Evolutionary conservation across 2,797 vertebrate species (phyloP).

Genomic region (Echiichthys vipera): DNA sequence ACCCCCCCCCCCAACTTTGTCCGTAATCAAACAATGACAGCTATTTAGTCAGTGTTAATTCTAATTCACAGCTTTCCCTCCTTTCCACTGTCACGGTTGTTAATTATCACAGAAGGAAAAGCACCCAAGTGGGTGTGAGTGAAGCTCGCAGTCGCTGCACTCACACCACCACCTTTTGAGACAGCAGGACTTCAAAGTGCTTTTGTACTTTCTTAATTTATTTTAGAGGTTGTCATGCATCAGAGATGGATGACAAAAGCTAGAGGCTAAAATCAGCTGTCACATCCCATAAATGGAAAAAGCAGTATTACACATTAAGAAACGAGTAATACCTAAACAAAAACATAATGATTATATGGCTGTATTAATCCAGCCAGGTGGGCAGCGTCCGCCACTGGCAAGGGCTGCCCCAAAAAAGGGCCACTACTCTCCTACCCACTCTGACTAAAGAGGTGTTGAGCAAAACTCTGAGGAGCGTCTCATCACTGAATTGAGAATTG

Average conservation of each 20-base stretch:
- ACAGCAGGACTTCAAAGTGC: constrained; percentile 63
- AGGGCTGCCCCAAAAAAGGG: too few species aligned
- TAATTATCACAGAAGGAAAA: constrained; percentile 87
- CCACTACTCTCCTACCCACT: neutral
- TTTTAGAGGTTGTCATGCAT: constrained; percentile 35
- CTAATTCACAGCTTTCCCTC: constrained; percentile 91
- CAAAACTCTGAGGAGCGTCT: too few species aligned
- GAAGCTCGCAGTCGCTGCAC: constrained; percentile 69
- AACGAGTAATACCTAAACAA: constrained; percentile 19
- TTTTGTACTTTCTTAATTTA: constrained; percentile 55
- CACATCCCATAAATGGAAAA: constrained; percentile 29
- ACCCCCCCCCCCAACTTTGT: constrained; percentile 72
- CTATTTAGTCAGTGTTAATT: constrained; percentile 91
- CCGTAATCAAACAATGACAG: constrained; percentile 91
- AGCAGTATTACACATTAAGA: constrained; percentile 1
- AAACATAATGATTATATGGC: neutral
- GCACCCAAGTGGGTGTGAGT: constrained; percentile 81
- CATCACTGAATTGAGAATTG: too few species aligned
- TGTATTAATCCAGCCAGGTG: neutral
- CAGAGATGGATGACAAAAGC: constrained; percentile 35
- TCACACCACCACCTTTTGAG: constrained; percentile 59
- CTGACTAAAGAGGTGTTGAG: too few species aligned
- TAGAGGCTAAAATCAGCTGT: constrained; percentile 31
- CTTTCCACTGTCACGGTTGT: constrained; percentile 76
- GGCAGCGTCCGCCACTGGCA: too few species aligned